Evolutionary conservation across 2,888 invertebrate genomes (phyloP), one percentile per base, ranked within the genome.

Genomic region (Meloe dianella): DNA sequence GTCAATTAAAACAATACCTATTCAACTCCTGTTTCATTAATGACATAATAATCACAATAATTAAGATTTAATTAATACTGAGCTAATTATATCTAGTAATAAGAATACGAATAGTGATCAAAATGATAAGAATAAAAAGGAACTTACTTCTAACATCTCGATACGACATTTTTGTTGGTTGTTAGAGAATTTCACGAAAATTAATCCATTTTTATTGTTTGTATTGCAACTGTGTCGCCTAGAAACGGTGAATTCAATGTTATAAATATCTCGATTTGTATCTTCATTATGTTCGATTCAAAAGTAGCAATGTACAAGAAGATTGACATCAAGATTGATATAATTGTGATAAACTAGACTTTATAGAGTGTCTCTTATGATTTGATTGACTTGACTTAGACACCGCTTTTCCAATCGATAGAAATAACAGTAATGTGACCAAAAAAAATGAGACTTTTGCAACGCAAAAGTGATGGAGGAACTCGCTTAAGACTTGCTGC

Each of bases 141-240:
- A 10, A 71, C 75, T 75, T 71, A 91, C 91, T 91, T 83, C 92
- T 85, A 71, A 91, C 84, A 84, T 92, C 92, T 75, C 91, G 86
- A 79, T 88, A 92, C 0, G 92, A 92, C 92, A 92, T 92, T 75
- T 77, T 82, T 35, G 58, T 59, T 24, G 12, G 57, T 56, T 24
- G 12, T 5, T n/a, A 29, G 32, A 5, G 12, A 57, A 24, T 57
- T 17, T 57, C 9, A 20, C 56, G 57, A 20, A 63, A 58, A 58
- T 35, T 30, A 47, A 58, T 41, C 17, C 29, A n/a, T 7, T 47
- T n/a, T n/a, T n/a, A n/a, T 47, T 47, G 47, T 20, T 47, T 47
- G 47, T 22, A 20, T 47, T 20, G 8, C 20, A 47, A 47, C 0
- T 22, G 17, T 9, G 47, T 10, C 2, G 4, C 47, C 20, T 47